A percentile compares a stretch with the other conserved stretches of the same genome.
Conservation (phyloP, 2,113 vertebrate species). For the Corythaixoides concolor region DNA sequence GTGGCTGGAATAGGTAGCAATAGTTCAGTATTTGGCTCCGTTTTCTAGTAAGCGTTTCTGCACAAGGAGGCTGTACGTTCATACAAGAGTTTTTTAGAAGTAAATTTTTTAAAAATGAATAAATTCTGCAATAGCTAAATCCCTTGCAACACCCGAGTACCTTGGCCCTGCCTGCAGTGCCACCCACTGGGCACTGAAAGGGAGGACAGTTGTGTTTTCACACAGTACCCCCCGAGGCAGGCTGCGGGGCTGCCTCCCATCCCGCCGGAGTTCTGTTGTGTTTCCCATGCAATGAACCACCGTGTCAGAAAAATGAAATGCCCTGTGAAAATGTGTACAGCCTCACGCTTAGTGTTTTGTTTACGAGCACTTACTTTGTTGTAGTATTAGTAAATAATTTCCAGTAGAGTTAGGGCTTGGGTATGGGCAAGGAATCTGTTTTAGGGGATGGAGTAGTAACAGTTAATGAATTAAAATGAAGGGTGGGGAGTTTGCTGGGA, state of each 20-base stretch:
- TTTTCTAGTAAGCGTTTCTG: neutral
- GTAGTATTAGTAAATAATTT: neutral
- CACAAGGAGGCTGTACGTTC: neutral
- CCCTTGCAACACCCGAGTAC: neutral
- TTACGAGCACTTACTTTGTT: neutral
- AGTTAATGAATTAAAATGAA: neutral
- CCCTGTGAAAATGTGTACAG: neutral
- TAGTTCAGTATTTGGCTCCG: neutral
- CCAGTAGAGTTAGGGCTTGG: neutral
- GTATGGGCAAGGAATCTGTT: neutral
- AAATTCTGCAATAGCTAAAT: neutral
- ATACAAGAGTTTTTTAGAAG: neutral
- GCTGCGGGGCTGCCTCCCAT: neutral
- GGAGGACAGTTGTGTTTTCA: neutral
- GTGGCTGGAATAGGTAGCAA: neutral
- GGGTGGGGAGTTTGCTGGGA: neutral
- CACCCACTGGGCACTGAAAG: constrained; percentile 50
- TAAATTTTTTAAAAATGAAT: neutral
- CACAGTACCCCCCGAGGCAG: too few species aligned
- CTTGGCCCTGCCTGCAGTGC: constrained; percentile 43
- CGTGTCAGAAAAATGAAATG: neutral
- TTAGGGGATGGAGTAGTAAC: neutral
- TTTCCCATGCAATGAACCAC: neutral
- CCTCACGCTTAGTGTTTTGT: neutral
- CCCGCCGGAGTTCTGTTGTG: neutral